phyloP scores from a whole-genome alignment of 2,888 invertebrate species.

The Diarsia dahlii region DNA sequence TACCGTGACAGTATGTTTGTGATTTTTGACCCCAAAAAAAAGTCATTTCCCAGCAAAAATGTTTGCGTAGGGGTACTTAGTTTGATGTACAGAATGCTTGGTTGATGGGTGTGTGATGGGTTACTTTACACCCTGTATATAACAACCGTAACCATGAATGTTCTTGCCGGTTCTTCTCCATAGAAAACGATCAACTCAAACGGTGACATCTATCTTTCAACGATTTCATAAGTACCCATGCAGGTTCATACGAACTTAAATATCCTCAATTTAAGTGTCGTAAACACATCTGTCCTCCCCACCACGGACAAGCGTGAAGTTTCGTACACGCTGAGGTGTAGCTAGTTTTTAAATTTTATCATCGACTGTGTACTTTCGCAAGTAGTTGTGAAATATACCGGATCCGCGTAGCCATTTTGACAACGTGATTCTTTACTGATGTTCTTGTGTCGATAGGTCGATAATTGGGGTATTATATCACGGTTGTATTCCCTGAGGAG shows the following conservation, averaged over 20 bases:
- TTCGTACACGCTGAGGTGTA: not conserved
- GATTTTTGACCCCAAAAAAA: too few species aligned
- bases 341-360: slow-evolving; percentile 23
- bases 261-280: not conserved
- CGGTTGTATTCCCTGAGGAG: too few species aligned
- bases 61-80: too few species aligned
- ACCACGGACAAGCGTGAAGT: not conserved
- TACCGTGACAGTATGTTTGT: too few species aligned
- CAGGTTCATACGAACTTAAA: too few species aligned
- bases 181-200: not conserved
- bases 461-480: not conserved
- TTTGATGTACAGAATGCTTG: too few species aligned
- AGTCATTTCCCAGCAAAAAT: too few species aligned
- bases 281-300: not conserved
- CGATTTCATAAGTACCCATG: not conserved
- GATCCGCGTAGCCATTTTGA: slow-evolving; percentile 23
- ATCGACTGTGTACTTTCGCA: slow-evolving; percentile 26
- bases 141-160: too few species aligned
- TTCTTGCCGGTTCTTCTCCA: not conserved
- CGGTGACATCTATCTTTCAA: not conserved
- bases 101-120: too few species aligned
- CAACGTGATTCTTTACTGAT: slow-evolving; percentile 2
- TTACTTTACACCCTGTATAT: too few species aligned
- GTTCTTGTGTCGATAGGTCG: slow-evolving; percentile 5
- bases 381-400: slow-evolving; percentile 35